Evolutionary conservation across 2,888 invertebrate species (phyloP).

Genomic region (Dyspetes luteomarginatus): DNA sequence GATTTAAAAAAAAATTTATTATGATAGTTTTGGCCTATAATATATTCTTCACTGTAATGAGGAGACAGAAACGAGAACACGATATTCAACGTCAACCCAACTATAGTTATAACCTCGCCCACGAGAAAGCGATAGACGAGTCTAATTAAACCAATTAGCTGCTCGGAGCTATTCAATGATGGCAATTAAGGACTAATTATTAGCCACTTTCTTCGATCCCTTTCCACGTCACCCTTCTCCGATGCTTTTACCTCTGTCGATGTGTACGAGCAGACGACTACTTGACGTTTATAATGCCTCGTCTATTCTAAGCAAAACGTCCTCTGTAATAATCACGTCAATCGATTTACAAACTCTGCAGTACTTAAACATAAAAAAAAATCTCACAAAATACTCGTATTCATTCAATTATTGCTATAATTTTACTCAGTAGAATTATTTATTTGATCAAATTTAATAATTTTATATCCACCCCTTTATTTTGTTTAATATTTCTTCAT

Average conservation of each 20-base stretch:
- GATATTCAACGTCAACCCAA: background rate
- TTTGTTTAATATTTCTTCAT: background rate
- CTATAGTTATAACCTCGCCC: conserved; percentile 13
- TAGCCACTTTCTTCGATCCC: conserved; percentile 60
- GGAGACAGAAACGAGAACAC: background rate
- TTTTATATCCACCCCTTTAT: conserved; percentile 7
- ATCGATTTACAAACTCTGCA: too few species aligned
- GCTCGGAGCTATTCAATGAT: conserved; percentile 63
- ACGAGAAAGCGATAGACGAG: conserved; percentile 68
- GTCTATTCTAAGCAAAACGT: background rate
- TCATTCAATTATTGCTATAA: too few species aligned
- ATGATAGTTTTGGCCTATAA: conserved; percentile 9
- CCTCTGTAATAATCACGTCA: too few species aligned
- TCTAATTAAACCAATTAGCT: conserved; percentile 76
- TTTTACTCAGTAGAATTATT: too few species aligned
- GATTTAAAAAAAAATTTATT: too few species aligned
- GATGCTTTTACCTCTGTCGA: conserved; percentile 32
- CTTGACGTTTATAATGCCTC: background rate
- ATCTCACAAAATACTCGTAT: background rate
- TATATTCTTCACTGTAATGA: conserved; percentile 2
- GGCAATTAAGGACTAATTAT: conserved; percentile 74
- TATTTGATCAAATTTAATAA: conserved; percentile 32
- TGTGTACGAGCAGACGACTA: conserved; percentile 38
- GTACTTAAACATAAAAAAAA: background rate
- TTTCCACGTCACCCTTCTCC: background rate